A percentile compares a stretch with the other conserved stretches of the same genome.
These are phyloP conservation scores for Tautogolabrus adspersus DNA, from an alignment of 2,113 vertebrate species.

Conservation along the genomic window DNA sequence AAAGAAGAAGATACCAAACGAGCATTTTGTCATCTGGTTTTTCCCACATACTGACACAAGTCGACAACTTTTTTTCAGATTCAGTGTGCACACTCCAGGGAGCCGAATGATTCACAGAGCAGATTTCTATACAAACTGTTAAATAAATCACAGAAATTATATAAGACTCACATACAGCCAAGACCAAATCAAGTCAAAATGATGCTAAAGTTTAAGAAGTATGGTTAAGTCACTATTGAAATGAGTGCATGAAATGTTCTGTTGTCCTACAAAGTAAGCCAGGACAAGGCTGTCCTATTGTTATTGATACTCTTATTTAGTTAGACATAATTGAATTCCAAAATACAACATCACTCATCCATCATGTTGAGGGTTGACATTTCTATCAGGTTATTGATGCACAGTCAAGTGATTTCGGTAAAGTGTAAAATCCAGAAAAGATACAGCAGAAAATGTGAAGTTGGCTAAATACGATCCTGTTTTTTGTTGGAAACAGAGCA, in stretches of 20 bases:
- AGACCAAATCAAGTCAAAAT: not conserved
- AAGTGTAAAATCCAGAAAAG: conserved; percentile 40
- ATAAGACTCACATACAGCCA: conserved; percentile 7
- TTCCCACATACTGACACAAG: conserved; percentile 26
- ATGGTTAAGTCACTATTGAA: conserved; percentile 26
- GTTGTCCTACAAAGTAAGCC: conserved; percentile 47
- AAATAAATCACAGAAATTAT: conserved; percentile 13
- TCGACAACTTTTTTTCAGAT: conserved; percentile 38
- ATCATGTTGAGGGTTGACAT: conserved; percentile 73
- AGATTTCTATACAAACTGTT: conserved; percentile 32
- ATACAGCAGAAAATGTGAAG: not conserved
- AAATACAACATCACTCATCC: conserved; percentile 70
- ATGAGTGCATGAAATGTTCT: conserved; percentile 21
- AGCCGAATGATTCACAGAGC: conserved; percentile 32
- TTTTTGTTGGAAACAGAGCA: not conserved
- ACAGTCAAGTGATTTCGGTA: conserved; percentile 50
- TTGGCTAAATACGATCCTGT: conserved; percentile 12
- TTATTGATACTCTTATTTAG: conserved; percentile 75
- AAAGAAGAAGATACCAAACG: not conserved
- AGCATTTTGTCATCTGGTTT: conserved; percentile 35
- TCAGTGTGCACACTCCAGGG: not conserved
- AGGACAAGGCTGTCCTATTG: conserved; percentile 60
- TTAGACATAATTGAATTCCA: conserved; percentile 70
- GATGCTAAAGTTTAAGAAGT: conserved; percentile 21
- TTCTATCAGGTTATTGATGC: conserved; percentile 64